A percentile compares a stretch with the other conserved stretches of the same genome.
Conservation (phyloP, 1,140 invertebrate species). For the Euura saliciscinereae region DNA sequence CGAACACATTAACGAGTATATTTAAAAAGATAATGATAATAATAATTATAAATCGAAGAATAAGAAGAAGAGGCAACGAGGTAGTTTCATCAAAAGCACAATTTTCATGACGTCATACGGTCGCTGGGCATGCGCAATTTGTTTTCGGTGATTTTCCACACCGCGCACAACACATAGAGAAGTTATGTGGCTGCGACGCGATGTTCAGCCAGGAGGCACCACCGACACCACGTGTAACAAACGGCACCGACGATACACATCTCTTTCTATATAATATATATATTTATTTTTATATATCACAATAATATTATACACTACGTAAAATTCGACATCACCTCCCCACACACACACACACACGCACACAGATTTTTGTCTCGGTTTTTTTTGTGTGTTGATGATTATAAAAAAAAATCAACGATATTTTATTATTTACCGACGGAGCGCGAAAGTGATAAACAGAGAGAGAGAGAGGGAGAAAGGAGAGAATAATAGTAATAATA, state of each 20-base stretch:
- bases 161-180: conserved; percentile 20
- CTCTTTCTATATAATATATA: no score
- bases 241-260: no score
- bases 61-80: conserved; percentile 21
- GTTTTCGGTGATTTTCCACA: conserved; percentile 61
- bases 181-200: background rate
- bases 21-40: background rate
- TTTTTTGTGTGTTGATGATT: background rate
- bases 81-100: conserved; percentile 55
- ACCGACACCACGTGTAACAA: background rate
- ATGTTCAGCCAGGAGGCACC: background rate
- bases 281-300: no score
- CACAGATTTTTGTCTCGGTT: background rate
- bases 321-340: no score
- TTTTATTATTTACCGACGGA: no score
- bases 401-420: background rate
- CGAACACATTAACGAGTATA: no score
- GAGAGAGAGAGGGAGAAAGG: no score
- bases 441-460: no score
- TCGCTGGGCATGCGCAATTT: conserved; percentile 51
- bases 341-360: background rate
- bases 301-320: no score
- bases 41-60: conserved; percentile 17
- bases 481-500: no score
- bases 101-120: conserved; percentile 58